phyloP scores from a whole-genome alignment of 2,888 invertebrate species.

The Apamea crenata region DNA sequence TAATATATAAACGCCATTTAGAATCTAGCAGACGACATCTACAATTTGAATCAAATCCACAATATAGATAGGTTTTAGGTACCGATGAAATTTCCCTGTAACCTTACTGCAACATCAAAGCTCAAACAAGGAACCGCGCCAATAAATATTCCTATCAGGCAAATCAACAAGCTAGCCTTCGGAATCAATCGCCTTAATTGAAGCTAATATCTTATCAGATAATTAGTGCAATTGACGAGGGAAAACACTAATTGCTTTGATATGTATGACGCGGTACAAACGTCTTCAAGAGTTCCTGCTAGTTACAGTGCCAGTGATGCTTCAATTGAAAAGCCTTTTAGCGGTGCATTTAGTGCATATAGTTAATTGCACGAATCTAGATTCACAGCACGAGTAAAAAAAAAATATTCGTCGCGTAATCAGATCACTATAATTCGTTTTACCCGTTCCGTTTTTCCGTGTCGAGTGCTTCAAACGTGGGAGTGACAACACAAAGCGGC shows the following conservation, averaged over 20 bases:
- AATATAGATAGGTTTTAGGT: background rate
- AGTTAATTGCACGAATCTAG: constrained; percentile 23
- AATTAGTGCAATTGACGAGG: constrained; percentile 62
- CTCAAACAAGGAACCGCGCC: constrained; percentile 43
- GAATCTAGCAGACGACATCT: background rate
- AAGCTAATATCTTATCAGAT: constrained; percentile 65
- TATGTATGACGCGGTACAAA: constrained; percentile 49
- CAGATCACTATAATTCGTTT: constrained; percentile 48
- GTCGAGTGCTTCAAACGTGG: constrained; percentile 34
- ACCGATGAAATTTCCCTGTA: constrained; percentile 23
- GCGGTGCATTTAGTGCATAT: constrained; percentile 34
- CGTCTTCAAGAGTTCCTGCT: constrained; percentile 12
- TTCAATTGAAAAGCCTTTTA: constrained; percentile 40
- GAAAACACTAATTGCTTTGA: constrained; percentile 59
- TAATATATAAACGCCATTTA: background rate
- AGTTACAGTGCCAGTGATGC: constrained; percentile 18
- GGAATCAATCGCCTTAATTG: constrained; percentile 66
- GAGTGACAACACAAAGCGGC: constrained; percentile 52
- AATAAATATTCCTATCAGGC: constrained; percentile 51
- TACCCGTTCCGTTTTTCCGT: constrained; percentile 23
- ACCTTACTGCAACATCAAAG: constrained; percentile 24
- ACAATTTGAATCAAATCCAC: background rate
- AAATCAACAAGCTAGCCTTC: constrained; percentile 67
- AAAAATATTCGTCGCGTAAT: constrained; percentile 44
- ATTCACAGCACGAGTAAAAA: constrained; percentile 40